Evolutionary conservation across 23 tunicate species (phyloP).

Genomic region (Ciona savignyi): DNA sequence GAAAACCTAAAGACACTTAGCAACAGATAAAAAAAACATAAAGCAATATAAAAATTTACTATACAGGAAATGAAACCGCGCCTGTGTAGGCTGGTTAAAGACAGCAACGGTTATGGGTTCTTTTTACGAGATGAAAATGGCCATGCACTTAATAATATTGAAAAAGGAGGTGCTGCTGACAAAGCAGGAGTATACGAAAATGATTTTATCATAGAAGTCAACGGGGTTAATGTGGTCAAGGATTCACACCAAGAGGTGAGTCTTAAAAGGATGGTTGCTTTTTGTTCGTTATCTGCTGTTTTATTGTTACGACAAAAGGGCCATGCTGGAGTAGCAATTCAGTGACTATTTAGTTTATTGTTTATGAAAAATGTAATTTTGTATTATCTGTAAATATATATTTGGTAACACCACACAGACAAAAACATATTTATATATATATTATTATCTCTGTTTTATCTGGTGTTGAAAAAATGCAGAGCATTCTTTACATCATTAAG

Average conservation of each 20-base stretch:
- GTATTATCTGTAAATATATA: too few relatives aligned
- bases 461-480: too few relatives aligned
- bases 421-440: too few relatives aligned
- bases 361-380: too few relatives aligned
- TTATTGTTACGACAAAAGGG: neutral
- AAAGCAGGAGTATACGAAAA: conserved; percentile 55
- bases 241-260: conserved; percentile 45
- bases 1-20: too few relatives aligned
- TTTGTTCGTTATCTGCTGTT: neutral
- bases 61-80: conserved; percentile 9
- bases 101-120: conserved; percentile 54
- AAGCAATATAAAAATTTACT: neutral
- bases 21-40: too few relatives aligned
- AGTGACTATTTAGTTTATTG: too few relatives aligned
- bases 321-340: too few relatives aligned
- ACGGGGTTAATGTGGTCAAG: conserved; percentile 49
- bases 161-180: conserved; percentile 63
- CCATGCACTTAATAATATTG: conserved; percentile 53
- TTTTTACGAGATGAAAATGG: conserved; percentile 71
- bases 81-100: conserved; percentile 38
- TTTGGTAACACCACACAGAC: too few relatives aligned
- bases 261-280: too few relatives aligned
- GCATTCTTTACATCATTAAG: too few relatives aligned
- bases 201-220: conserved; percentile 67
- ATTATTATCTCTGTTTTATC: too few relatives aligned